phyloP scores from a whole-genome alignment of 2,888 invertebrate genomes.

The Tineola bisselliella region DNA sequence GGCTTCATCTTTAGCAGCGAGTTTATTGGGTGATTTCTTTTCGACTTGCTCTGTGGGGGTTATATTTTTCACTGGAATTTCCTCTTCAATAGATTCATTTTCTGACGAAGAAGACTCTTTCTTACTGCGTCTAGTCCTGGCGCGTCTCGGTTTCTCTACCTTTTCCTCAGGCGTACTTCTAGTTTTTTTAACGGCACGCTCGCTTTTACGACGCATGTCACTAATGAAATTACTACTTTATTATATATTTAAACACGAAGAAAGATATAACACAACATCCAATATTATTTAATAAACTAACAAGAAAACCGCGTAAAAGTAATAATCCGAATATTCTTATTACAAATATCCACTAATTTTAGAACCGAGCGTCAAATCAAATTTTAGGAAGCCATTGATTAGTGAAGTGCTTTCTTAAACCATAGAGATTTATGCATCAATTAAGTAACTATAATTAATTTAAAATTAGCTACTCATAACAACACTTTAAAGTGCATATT shows the following conservation, averaged over 20 bases:
- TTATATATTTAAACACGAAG: not conserved
- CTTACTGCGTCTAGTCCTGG: conserved; percentile 60
- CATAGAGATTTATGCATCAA: not conserved
- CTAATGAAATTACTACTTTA: conserved; percentile 1
- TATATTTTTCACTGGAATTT: conserved; percentile 27
- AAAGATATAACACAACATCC: not conserved
- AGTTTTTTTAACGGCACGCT: conserved; percentile 73
- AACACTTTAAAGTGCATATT: too few species aligned
- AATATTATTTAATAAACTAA: not conserved
- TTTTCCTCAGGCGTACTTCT: conserved; percentile 74
- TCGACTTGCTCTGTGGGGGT: conserved; percentile 27
- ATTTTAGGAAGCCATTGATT: not conserved
- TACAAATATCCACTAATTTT: not conserved
- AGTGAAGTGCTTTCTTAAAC: not conserved
- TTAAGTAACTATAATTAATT: too few species aligned
- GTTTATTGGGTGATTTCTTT: conserved; percentile 28
- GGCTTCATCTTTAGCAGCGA: conserved; percentile 35
- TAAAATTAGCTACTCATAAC: too few species aligned
- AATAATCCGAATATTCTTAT: not conserved
- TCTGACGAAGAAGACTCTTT: conserved; percentile 68
- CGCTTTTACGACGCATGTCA: conserved; percentile 80
- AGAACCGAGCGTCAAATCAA: not conserved
- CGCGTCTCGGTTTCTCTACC: conserved; percentile 54
- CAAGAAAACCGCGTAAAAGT: not conserved
- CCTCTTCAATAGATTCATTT: conserved; percentile 54